Percentiles rank a stretch among this genome's conserved stretches.
phyloP scores from a whole-genome alignment of 2,113 vertebrate species.

The Xiphorhynchus elegans region DNA sequence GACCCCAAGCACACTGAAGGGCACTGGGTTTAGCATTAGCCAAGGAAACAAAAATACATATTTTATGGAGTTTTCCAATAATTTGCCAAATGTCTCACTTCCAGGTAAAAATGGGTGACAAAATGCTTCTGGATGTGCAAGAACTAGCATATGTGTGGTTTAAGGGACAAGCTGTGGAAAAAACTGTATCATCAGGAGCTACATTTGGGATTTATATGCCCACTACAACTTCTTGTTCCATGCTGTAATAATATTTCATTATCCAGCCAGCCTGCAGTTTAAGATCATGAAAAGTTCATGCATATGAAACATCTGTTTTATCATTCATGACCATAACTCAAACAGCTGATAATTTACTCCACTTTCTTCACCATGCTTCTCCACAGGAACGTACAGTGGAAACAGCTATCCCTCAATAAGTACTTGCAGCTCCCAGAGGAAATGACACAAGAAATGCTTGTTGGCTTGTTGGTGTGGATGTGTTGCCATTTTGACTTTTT shows the following conservation, averaged over 20 bases:
- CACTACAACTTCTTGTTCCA: conserved; percentile 3
- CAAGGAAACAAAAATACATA: background rate
- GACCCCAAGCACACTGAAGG: background rate
- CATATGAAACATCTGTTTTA: conserved; percentile 34
- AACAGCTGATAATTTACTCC: conserved; percentile 4
- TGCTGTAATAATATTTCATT: conserved; percentile 13
- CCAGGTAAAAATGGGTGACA: background rate
- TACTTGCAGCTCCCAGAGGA: background rate
- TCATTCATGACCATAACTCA: conserved; percentile 41
- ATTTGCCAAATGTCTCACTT: conserved; percentile 56
- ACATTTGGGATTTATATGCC: background rate
- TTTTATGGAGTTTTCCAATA: conserved; percentile 39
- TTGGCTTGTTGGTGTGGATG: background rate
- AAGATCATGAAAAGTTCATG: conserved; percentile 50
- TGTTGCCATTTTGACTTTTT: background rate
- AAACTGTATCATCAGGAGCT: background rate
- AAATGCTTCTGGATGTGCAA: conserved; percentile 9
- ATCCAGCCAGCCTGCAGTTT: background rate
- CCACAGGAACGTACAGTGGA: background rate
- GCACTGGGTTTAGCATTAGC: background rate
- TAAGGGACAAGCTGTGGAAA: conserved; percentile 49
- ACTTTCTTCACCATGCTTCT: background rate
- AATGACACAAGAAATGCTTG: background rate
- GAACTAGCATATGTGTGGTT: background rate
- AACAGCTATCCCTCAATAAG: background rate